Conservation (phyloP, 2,113 vertebrate species). For the Antigone vipio region DNA sequence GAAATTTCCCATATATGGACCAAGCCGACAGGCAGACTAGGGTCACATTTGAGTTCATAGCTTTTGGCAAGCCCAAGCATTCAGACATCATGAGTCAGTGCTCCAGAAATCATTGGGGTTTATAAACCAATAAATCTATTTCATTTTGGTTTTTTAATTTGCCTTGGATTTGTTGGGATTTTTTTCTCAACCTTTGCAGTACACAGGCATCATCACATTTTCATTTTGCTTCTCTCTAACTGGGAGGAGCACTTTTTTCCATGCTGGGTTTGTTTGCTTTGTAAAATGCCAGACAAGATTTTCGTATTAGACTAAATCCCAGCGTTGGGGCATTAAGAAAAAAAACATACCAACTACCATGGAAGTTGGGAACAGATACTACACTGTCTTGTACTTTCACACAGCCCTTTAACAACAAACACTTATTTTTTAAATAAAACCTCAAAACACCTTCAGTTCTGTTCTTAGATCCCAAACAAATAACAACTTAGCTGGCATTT, state of each 20-base stretch:
- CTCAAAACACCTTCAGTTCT: neutral
- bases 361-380: neutral
- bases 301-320: neutral
- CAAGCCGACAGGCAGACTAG: neutral
- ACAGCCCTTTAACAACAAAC: neutral
- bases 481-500: neutral
- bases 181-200: neutral
- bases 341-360: neutral
- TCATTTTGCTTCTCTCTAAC: neutral
- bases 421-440: neutral
- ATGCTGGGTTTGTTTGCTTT: neutral
- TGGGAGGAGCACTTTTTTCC: neutral
- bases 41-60: neutral
- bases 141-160: neutral
- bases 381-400: neutral
- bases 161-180: neutral
- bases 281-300: neutral
- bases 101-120: neutral
- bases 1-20: slow-evolving; percentile 17
- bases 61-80: slow-evolving; percentile 18
- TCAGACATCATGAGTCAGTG: slow-evolving; percentile 32
- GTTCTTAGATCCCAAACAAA: neutral
- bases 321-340: neutral
- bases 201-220: neutral
- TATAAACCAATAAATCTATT: neutral